Percentiles rank a stretch among this genome's conserved stretches.
These are phyloP conservation scores for Melanostoma mellinum DNA, from an alignment of 2,888 invertebrate species.

Conservation along the genomic window DNA sequence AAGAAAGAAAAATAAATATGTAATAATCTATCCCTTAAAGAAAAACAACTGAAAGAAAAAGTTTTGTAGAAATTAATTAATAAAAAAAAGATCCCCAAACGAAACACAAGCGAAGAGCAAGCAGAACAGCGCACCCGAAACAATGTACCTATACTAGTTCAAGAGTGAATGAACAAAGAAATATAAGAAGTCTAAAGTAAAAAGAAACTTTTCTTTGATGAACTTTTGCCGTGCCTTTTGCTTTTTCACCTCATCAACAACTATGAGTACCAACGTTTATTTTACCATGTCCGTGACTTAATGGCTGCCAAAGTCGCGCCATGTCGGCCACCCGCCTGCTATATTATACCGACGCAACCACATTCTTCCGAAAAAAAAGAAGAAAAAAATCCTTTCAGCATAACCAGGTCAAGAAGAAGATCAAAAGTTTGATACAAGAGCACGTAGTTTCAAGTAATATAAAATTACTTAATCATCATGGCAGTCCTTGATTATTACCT, in stretches of 20 bases:
- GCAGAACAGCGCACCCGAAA: conserved; percentile 32
- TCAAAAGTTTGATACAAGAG: conserved; percentile 63
- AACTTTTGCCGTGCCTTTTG: conserved; percentile 68
- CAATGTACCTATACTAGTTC: conserved; percentile 1
- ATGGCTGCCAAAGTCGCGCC: conserved; percentile 23
- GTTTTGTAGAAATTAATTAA: conserved; percentile 57
- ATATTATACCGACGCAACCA: conserved; percentile 14
- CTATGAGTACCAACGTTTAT: conserved; percentile 60
- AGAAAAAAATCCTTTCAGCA: conserved; percentile 60
- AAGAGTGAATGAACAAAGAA: conserved; percentile 14
- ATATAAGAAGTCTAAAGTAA: conserved; percentile 34
- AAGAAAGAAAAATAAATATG: conserved; percentile 8
- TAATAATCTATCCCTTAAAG: conserved; percentile 54
- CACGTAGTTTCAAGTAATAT: conserved; percentile 71
- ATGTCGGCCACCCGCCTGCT: too few species aligned
- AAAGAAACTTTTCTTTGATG: conserved; percentile 70
- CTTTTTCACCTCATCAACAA: conserved; percentile 68
- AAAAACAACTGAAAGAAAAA: neutral
- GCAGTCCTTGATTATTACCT: conserved; percentile 61
- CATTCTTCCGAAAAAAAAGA: neutral
- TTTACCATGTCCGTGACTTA: conserved; percentile 63
- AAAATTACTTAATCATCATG: conserved; percentile 72
- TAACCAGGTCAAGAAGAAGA: conserved; percentile 70
- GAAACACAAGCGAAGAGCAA: conserved; percentile 41
- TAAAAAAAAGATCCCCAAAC: conserved; percentile 47